Evolutionary conservation across 2,888 invertebrate genomes (phyloP).

Genomic region (Yponomeuta plumbellus): DNA sequence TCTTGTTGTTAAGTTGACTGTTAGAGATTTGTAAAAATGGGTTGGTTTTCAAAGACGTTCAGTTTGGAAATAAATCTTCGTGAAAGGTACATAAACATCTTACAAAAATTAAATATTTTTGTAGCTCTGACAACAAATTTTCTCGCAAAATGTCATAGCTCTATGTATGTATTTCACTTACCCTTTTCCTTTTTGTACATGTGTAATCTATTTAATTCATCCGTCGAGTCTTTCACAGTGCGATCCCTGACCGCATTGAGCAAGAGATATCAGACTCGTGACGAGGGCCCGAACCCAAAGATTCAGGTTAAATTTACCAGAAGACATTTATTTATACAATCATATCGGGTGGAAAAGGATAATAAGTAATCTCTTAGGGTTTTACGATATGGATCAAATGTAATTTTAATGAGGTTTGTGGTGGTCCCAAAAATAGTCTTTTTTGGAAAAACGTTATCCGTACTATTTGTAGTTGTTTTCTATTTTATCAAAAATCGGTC

Average conservation of each 20-base stretch:
- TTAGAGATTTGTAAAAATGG: too few species aligned
- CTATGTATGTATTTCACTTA: slow-evolving; percentile 40
- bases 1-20: neutral
- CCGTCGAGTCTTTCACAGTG: slow-evolving; percentile 66
- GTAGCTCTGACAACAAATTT: too few species aligned
- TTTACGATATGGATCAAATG: slow-evolving; percentile 43
- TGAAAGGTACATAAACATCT: too few species aligned
- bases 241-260: slow-evolving; percentile 66
- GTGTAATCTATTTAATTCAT: slow-evolving; percentile 73
- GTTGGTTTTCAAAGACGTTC: too few species aligned
- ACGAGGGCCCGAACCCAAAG: slow-evolving; percentile 56
- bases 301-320: slow-evolving; percentile 73
- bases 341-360: slow-evolving; percentile 42
- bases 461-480: too few species aligned
- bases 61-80: too few species aligned
- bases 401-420: slow-evolving; percentile 23
- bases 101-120: too few species aligned
- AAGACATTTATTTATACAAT: slow-evolving; percentile 71
- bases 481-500: too few species aligned
- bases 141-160: too few species aligned
- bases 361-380: slow-evolving; percentile 57
- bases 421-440: neutral
- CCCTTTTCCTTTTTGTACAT: slow-evolving; percentile 51
- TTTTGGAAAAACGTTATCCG: neutral
- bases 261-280: slow-evolving; percentile 68